Evolutionary conservation across 1,140 invertebrate genomes (phyloP).

Genomic region (Planococcus citri): DNA sequence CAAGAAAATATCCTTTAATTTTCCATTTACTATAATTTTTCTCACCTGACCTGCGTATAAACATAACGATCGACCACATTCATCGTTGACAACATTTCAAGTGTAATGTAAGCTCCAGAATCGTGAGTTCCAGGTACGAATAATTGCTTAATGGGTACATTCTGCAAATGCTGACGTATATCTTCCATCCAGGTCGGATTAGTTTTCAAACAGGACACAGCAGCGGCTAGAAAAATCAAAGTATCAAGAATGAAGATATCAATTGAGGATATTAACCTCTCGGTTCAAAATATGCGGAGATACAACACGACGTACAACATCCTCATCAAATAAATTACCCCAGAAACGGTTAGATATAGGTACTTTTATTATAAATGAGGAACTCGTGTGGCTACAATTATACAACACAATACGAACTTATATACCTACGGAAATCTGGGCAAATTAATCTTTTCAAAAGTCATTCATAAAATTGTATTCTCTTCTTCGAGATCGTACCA

Average conservation of each 20-base stretch:
- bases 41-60: conserved; percentile 21
- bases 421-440: too few species aligned
- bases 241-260: not conserved
- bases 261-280: not conserved
- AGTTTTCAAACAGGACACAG: conserved; percentile 37
- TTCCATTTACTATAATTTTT: not conserved
- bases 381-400: too few species aligned
- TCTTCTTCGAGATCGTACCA: too few species aligned
- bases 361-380: too few species aligned
- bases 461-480: too few species aligned
- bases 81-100: conserved; percentile 20
- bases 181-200: conserved; percentile 48
- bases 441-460: too few species aligned
- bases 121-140: conserved; percentile 52
- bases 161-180: conserved; percentile 33
- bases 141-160: conserved; percentile 37
- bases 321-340: too few species aligned
- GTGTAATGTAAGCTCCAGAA: conserved; percentile 40
- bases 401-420: too few species aligned
- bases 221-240: conserved; percentile 3
- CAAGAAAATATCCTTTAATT: too few species aligned
- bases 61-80: conserved; percentile 24
- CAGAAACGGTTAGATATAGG: too few species aligned
- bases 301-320: too few species aligned
- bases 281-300: not conserved